Base-by-base conservation (phyloP, 2,888 invertebrate species). In the Norana najaformis region DNA sequence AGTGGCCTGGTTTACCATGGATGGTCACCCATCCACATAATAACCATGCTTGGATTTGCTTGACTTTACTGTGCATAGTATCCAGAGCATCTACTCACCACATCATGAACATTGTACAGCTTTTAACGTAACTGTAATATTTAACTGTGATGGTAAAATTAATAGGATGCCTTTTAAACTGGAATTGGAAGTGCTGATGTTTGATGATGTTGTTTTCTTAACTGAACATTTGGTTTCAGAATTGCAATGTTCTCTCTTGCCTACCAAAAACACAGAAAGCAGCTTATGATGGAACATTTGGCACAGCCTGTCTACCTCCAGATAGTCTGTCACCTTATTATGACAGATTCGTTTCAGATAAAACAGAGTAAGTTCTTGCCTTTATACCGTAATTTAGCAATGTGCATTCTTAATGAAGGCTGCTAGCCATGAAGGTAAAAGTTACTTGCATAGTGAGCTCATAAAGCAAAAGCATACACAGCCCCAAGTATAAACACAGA, bases 201-300 rank as follows among this genome's bases (percentile, higher is more conserved):
- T 85, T 35, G 16, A 36, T 85, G 30, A 37, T 37, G 37, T 36
- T 35, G 18, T 5, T n/a, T n/a, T n/a, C 16, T 37, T 85, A 37
- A 36, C 5, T 85, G 36, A 36, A 85, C 85, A 36, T 85, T 85
- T 85, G 85, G 34, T 69, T 69, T 69, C 13, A 85, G 85, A 85
- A 85, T 85, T 85, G 85, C 37, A 85, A 36, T 36, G 85, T 85
- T 35, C 85, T 85, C n/a, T 85, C 85, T 16, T 85, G 85, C 37
- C 85, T 85, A 11, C 85, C 85, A 35, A 85, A 35, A 36, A 85
- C 85, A 23, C 35, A 37, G 37, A 35, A 18, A 36, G 85, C 16
- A 8, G 85, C 85, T 85, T 85, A 85, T 37, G 85, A 85, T 85
- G 85, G 85, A 37, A 36, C 85, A 18, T 85, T 85, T 85, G 85